Conservation (phyloP, 2,888 invertebrate genomes). For the Ormyrus nitidulus region DNA sequence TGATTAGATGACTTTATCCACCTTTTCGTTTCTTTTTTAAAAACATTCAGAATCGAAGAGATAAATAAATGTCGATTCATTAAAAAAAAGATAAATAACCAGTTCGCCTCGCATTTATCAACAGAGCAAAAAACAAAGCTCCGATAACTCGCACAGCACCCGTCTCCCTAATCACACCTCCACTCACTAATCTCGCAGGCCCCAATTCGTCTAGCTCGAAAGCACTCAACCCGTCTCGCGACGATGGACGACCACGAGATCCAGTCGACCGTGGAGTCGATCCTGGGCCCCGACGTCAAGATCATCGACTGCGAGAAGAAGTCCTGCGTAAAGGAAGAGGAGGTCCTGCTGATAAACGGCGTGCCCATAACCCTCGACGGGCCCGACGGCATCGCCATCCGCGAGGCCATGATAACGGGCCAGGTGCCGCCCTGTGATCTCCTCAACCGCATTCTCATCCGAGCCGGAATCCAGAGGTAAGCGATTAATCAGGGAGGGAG, state of each 20-base stretch:
- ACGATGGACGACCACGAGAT: slow-evolving; percentile 84
- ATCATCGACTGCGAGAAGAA: slow-evolving; percentile 85
- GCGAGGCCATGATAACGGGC: slow-evolving; percentile 82
- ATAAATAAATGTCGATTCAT: no score
- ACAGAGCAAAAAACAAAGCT: no score
- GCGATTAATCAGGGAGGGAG: not conserved
- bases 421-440: slow-evolving; percentile 85
- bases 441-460: slow-evolving; percentile 82
- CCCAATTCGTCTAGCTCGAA: no score
- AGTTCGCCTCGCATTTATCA: no score
- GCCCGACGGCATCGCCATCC: slow-evolving; percentile 82
- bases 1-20: no score
- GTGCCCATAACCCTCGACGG: slow-evolving; percentile 83
- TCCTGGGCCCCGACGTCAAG: slow-evolving; percentile 83
- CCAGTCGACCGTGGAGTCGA: slow-evolving; percentile 85
- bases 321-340: slow-evolving; percentile 84
- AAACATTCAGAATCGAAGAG: no score
- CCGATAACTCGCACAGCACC: no score
- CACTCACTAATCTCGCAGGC: not conserved
- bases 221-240: not conserved
- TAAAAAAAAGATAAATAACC: no score
- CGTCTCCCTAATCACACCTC: no score
- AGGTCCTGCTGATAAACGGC: slow-evolving; percentile 84
- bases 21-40: no score
- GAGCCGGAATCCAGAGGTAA: slow-evolving; percentile 79